Conservation (phyloP, 1,140 invertebrate genomes). For the Phenacoccus solenopsis region DNA sequence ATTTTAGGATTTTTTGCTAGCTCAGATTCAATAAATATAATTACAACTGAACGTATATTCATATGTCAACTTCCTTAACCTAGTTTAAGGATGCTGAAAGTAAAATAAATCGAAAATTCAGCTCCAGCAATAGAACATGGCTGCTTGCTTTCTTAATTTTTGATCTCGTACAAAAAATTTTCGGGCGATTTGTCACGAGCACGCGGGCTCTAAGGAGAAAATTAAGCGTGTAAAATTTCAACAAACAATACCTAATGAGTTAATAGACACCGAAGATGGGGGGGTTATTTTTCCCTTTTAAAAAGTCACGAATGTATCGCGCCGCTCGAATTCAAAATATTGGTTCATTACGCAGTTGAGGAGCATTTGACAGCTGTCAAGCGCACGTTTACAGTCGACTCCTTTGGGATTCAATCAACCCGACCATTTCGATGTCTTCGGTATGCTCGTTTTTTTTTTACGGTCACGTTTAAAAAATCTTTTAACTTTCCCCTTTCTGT, state of each 20-base stretch:
- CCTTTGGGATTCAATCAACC: conserved; percentile 16
- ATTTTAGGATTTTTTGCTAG: too few relatives aligned
- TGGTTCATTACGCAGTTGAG: conserved; percentile 9
- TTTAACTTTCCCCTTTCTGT: conserved; percentile 9
- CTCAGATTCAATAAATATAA: too few relatives aligned
- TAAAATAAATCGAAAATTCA: too few relatives aligned
- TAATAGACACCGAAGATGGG: background rate
- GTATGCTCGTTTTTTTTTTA: background rate
- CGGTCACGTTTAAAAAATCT: conserved; percentile 14
- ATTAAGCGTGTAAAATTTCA: background rate
- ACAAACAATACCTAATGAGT: conserved; percentile 8
- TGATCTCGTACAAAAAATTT: too few relatives aligned
- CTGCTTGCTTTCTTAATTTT: too few relatives aligned
- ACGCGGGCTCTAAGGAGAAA: background rate
- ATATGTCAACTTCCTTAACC: too few relatives aligned
- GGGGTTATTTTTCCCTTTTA: background rate
- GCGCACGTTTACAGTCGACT: conserved; percentile 6
- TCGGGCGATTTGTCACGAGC: too few relatives aligned
- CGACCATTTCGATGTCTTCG: background rate
- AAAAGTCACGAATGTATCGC: conserved; percentile 11
- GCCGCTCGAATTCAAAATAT: conserved; percentile 11
- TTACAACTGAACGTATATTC: too few relatives aligned
- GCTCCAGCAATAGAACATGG: too few relatives aligned
- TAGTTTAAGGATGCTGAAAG: too few relatives aligned
- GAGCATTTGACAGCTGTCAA: conserved; percentile 16